These are phyloP conservation scores for Lutraria lutraria DNA, from an alignment of 2,888 invertebrate genomes.

Conservation along the genomic window DNA sequence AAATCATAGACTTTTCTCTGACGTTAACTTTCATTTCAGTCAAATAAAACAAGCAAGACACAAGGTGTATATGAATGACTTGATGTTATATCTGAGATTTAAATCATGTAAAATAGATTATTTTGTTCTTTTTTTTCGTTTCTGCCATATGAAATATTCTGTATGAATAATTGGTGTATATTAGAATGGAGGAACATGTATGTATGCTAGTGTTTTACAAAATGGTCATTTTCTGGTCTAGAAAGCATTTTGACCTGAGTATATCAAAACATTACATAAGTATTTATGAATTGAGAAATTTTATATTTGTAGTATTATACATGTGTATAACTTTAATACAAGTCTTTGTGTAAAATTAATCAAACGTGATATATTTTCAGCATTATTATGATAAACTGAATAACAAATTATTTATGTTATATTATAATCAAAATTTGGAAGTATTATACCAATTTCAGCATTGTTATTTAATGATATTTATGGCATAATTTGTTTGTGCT, in stretches of 20 bases:
- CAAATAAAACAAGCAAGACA: neutral
- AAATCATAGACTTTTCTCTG: neutral
- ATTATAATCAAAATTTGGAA: neutral
- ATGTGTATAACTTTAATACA: no score
- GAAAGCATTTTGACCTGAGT: no score
- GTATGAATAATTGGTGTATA: no score
- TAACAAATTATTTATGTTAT: neutral
- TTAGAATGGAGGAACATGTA: no score
- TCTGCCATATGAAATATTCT: no score
- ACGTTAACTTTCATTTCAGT: neutral
- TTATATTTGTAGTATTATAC: no score
- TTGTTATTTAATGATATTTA: neutral
- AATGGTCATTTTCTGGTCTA: no score
- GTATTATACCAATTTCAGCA: neutral
- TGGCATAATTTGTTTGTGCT: no score
- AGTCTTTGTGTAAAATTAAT: no score
- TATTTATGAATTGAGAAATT: no score
- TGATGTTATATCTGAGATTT: neutral
- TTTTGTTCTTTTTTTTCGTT: neutral
- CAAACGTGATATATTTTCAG: neutral
- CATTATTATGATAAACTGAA: neutral
- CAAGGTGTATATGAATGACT: neutral
- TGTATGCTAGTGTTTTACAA: no score
- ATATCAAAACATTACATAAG: no score
- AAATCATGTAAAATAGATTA: neutral